Conservation (phyloP, 2,113 vertebrate species). For the Tachuris rubrigastra region DNA sequence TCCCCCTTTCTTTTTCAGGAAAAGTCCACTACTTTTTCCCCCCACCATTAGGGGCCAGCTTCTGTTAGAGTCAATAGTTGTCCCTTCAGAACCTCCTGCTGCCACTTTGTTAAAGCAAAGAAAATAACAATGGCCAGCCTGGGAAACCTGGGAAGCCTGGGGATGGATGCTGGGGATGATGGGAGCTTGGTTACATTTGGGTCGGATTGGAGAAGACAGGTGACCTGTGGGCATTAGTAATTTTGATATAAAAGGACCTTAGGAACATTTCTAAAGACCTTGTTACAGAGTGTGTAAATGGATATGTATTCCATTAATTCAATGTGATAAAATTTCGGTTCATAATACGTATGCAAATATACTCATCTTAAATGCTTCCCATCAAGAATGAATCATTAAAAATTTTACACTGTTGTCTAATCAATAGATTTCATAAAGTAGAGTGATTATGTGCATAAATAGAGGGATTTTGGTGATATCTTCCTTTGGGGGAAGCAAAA, state of each 20-base stretch:
- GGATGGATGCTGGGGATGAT: not conserved
- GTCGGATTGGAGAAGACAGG: not conserved
- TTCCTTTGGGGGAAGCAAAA: not conserved
- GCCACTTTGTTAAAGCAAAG: not conserved
- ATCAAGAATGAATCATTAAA: not conserved
- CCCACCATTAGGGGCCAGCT: not conserved
- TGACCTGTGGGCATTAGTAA: not conserved
- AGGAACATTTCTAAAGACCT: not conserved
- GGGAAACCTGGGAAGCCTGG: not conserved
- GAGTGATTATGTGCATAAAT: not conserved
- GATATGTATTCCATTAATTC: not conserved
- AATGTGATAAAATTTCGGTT: not conserved
- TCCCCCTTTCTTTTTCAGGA: not conserved
- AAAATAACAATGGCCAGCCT: not conserved
- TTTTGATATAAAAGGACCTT: not conserved
- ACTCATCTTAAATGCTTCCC: not conserved
- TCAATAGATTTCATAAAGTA: not conserved
- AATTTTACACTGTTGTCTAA: not conserved
- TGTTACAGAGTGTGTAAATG: rapidly evolving
- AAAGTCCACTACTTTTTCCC: not conserved
- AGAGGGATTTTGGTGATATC: not conserved
- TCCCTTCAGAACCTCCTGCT: not conserved
- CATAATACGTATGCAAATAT: not conserved
- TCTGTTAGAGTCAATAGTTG: not conserved
- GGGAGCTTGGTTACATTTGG: not conserved